phyloP scores from a whole-genome alignment of 2,888 invertebrate species.

The Prosapia bicincta region DNA sequence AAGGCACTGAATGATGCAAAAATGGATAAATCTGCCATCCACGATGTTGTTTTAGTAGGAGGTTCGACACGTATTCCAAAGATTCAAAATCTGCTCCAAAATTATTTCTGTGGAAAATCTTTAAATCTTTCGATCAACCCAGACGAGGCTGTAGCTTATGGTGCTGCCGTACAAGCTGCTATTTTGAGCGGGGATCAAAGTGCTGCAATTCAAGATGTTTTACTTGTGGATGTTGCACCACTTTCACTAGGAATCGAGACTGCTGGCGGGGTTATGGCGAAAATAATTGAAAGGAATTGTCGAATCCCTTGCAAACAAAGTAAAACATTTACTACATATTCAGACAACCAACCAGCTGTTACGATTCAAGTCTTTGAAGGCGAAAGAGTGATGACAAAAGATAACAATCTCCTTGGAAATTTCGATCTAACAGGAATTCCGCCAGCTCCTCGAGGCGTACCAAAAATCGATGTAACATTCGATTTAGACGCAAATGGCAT shows the following conservation, averaged over 20 bases:
- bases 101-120: constrained; percentile 58
- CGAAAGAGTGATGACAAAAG: constrained; percentile 82
- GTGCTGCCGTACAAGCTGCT: constrained; percentile 76
- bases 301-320: constrained; percentile 54
- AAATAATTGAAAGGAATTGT: no score
- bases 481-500: no score
- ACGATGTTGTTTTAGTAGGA: no score
- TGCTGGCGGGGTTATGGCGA: constrained; percentile 74
- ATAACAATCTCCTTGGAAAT: constrained; percentile 80
- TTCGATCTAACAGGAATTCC: no score
- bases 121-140: constrained; percentile 72
- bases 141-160: constrained; percentile 79
- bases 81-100: no score
- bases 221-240: no score
- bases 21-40: constrained; percentile 69
- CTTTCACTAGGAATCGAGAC: constrained; percentile 77
- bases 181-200: no score
- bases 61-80: constrained; percentile 79
- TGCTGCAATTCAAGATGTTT: no score
- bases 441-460: constrained; percentile 77
- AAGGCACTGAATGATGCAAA: constrained; percentile 74
- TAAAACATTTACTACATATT: constrained; percentile 80
- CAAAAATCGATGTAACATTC: constrained; percentile 72
- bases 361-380: no score
- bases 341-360: constrained; percentile 90